Percentiles rank a stretch among this genome's conserved stretches.
Evolutionary conservation across 2,888 invertebrate species (phyloP).

Genomic region (Listrodromus nycthemerus): DNA sequence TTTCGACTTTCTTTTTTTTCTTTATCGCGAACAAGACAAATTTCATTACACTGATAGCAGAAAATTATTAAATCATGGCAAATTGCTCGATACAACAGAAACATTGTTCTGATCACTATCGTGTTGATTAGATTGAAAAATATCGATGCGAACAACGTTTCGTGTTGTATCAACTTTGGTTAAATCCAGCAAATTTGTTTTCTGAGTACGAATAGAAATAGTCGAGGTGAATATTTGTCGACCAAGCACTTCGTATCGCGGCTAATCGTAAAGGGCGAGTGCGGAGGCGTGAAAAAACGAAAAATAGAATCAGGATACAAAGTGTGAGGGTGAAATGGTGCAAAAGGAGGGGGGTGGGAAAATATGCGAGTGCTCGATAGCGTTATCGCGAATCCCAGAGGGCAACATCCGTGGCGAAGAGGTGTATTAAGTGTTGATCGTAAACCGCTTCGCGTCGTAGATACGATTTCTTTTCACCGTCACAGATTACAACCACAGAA

Average conservation of each 20-base stretch:
- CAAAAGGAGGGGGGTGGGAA: conserved; percentile 35
- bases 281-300: conserved; percentile 39
- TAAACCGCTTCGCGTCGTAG: conserved; percentile 53
- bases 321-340: conserved; percentile 12
- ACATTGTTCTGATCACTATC: too few species aligned
- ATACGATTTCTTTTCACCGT: conserved; percentile 16
- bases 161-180: too few species aligned
- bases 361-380: conserved; percentile 68
- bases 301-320: conserved; percentile 1
- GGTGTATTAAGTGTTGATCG: conserved; percentile 51
- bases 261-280: conserved; percentile 7
- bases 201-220: background rate
- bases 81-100: too few species aligned
- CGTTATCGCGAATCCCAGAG: conserved; percentile 64
- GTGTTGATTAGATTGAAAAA: too few species aligned
- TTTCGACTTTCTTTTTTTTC: background rate
- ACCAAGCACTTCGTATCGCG: background rate
- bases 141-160: too few species aligned
- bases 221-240: background rate
- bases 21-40: background rate
- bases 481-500: conserved; percentile 44
- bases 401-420: conserved; percentile 52
- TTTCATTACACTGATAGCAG: too few species aligned
- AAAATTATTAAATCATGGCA: too few species aligned
- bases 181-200: too few species aligned